phyloP scores from a whole-genome alignment of 2,888 invertebrate species.

The Philonicus albiceps region DNA sequence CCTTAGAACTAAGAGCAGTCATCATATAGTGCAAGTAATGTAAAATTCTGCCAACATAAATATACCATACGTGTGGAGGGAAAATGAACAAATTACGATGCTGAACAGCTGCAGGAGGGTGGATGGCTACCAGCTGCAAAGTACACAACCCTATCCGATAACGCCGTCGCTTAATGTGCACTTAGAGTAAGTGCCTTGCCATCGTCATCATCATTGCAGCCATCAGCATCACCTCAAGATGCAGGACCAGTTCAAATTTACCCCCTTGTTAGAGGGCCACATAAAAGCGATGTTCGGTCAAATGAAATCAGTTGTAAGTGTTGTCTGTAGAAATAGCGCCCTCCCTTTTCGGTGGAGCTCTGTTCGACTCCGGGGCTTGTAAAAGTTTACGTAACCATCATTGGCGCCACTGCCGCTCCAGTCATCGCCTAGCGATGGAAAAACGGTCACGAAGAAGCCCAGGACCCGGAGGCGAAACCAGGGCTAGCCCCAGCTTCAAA shows the following conservation, averaged over 20 bases:
- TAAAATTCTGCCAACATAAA: constrained; percentile 6
- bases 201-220: constrained; percentile 24
- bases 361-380: neutral
- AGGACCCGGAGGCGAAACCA: neutral
- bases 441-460: neutral
- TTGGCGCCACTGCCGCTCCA: neutral
- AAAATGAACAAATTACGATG: neutral
- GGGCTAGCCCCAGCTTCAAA: neutral
- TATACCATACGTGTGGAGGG: neutral
- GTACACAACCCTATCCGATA: constrained; percentile 33
- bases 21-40: neutral
- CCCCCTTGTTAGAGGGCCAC: constrained; percentile 32
- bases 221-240: constrained; percentile 44
- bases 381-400: neutral
- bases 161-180: constrained; percentile 30
- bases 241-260: constrained; percentile 46
- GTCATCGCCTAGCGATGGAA: neutral
- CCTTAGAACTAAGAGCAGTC: neutral
- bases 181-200: constrained; percentile 32
- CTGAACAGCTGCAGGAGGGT: neutral
- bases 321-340: constrained; percentile 31
- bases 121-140: neutral
- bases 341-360: neutral
- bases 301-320: constrained; percentile 38
- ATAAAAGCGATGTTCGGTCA: constrained; percentile 44